Base-by-base conservation (phyloP, 1,140 invertebrate species). In the Ostrea edulis region DNA sequence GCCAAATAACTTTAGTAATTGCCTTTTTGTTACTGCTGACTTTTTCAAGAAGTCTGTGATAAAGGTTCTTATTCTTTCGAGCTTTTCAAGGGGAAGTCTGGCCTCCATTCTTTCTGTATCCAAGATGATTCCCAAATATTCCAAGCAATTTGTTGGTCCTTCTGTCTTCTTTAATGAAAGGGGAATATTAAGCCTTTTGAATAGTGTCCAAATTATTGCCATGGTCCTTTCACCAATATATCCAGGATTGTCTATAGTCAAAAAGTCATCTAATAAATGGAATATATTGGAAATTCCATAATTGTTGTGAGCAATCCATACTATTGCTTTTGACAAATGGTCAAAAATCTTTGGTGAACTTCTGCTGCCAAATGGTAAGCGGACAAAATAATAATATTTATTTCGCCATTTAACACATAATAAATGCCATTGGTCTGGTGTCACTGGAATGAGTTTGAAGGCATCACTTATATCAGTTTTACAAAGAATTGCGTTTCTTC, bases 191-290 rank as follows among this genome's bases (percentile, higher is more conserved):
- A n/a, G n/a, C n/a, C n/a, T n/a, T n/a, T n/a, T n/a, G n/a, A n/a
- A n/a, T n/a, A 85, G 55, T 35, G 55, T n/a, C 11, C 53, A 55
- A 25, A 86, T 55, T 11, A 88, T 12, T 0, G n/a, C 52, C 87
- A 88, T 88, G 2, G 62, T 85, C 58, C 87, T 82, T 14, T 88
- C 84, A n/a, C 83, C 84, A 58, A 14, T n/a, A 11, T 22, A 8
- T 9, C 62, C 20, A 25, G 71, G 87, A 22, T 85, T 29, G 17
- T 88, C 71, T 11, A 88, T 55, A 11, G 87, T 88, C 4, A 89
- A 22, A 44, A 89, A 86, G 29, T 89, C 88, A 82, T 89, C 85
- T 3, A 88, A 29, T 52, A 88, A 52, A 85, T 88, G 87, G 35
- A 85, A 54, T 22, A 87, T 87, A n/a, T 68, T 8, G 9, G 82